phyloP scores from a whole-genome alignment of 2,797 vertebrate species.

The Oceanodroma leucorhoa region DNA sequence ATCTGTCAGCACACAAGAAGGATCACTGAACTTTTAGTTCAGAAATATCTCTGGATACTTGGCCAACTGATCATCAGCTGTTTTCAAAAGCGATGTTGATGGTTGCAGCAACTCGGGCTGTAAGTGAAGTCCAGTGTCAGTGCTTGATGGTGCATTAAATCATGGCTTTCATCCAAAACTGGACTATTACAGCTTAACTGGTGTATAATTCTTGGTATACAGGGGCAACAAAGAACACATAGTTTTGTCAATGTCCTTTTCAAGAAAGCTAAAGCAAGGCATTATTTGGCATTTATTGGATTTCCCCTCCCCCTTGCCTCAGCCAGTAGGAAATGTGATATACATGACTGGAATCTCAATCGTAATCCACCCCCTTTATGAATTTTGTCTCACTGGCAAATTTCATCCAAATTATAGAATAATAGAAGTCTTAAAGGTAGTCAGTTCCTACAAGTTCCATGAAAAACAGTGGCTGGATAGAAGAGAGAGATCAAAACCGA shows the following conservation, averaged over 20 bases:
- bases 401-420: neutral
- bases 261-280: neutral
- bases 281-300: neutral
- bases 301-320: neutral
- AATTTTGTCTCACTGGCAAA: neutral
- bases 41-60: neutral
- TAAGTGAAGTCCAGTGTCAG: neutral
- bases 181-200: neutral
- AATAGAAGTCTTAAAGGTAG: neutral
- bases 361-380: neutral
- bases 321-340: neutral
- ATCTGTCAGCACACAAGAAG: neutral
- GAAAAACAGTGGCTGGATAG: neutral
- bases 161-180: neutral
- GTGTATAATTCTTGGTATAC: neutral
- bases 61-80: neutral
- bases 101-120: neutral
- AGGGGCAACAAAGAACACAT: neutral
- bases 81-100: neutral
- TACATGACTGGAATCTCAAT: neutral
- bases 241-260: neutral
- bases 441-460: neutral
- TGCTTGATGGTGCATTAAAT: neutral
- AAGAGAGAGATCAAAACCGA: neutral
- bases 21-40: neutral